phyloP scores from a whole-genome alignment of 2,797 vertebrate species.

The Lycodopsis pacificus region DNA sequence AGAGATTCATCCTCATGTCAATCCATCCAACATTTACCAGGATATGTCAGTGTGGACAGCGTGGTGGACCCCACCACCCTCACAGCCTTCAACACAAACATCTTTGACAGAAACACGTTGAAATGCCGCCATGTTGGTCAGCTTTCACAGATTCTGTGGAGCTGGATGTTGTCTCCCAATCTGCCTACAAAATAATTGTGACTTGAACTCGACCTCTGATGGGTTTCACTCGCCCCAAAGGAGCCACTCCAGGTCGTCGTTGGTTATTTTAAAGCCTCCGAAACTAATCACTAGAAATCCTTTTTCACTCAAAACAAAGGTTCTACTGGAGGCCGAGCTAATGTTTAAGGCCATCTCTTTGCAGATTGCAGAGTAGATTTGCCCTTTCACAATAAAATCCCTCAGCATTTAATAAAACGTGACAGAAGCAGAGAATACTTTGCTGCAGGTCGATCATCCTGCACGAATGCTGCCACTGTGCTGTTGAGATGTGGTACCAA shows the following conservation, averaged over 20 bases:
- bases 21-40: neutral
- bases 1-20: neutral
- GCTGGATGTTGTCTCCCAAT: no score
- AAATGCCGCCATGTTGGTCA: no score
- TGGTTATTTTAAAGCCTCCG: neutral
- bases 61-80: no score
- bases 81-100: no score
- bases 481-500: neutral
- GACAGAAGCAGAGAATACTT: neutral
- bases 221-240: no score
- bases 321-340: neutral
- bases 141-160: no score
- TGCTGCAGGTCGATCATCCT: neutral
- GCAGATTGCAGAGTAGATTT: neutral
- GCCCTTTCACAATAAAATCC: constrained; percentile 6
- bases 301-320: neutral
- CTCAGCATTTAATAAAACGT: neutral
- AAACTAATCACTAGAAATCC: neutral
- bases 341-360: neutral
- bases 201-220: no score
- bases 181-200: no score
- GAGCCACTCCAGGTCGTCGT: no score
- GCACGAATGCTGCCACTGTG: neutral
- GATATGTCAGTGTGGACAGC: neutral
- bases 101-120: no score